phyloP scores from a whole-genome alignment of 2,888 invertebrate genomes.

The Dysmachus trigonus region DNA sequence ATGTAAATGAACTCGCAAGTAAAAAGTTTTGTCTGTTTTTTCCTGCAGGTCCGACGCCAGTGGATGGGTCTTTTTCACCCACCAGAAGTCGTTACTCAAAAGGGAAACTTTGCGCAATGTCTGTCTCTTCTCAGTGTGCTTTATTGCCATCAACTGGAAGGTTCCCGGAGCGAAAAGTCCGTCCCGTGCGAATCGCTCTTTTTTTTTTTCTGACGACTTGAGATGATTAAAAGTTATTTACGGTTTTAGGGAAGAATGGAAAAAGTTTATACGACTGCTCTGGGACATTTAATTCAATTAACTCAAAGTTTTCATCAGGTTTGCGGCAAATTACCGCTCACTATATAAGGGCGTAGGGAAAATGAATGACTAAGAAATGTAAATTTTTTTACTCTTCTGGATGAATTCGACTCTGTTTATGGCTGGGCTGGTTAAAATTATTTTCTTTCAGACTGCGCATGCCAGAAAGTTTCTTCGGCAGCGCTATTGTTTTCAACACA shows the following conservation, averaged over 20 bases:
- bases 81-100: conserved; percentile 26
- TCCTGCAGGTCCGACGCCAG: neutral
- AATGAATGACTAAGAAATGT: neutral
- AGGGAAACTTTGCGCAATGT: conserved; percentile 22
- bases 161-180: conserved; percentile 5
- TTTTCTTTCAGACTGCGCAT: neutral
- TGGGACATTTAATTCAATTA: conserved; percentile 47
- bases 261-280: conserved; percentile 44
- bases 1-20: conserved; percentile 32
- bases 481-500: neutral
- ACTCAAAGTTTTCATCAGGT: conserved; percentile 45
- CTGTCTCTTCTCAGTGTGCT: conserved; percentile 28
- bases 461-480: neutral
- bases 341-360: neutral
- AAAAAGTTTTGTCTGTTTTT: conserved; percentile 24
- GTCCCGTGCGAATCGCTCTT: neutral
- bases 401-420: neutral
- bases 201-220: conserved; percentile 24
- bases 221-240: conserved; percentile 44
- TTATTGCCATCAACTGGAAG: conserved; percentile 34
- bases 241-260: conserved; percentile 30
- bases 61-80: conserved; percentile 25
- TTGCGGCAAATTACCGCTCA: conserved; percentile 39
- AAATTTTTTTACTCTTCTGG: neutral
- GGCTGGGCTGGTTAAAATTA: neutral